These are phyloP conservation scores for Manis pentadactyla DNA, from an alignment of 2,797 vertebrate genomes.

Conservation along the genomic window DNA sequence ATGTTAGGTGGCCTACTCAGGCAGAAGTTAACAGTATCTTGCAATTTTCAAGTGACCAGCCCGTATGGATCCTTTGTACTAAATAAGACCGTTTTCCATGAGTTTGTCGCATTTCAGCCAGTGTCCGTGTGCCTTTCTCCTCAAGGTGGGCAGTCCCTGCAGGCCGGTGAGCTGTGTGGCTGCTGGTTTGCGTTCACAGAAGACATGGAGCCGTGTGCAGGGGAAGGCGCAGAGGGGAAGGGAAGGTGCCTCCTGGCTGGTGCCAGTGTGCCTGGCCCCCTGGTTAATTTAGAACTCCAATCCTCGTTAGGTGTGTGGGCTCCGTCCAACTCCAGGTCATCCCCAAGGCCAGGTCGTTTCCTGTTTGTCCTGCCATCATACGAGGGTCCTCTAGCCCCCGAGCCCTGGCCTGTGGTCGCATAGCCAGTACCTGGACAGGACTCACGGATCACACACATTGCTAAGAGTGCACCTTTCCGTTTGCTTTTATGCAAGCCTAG, in stretches of 20 bases:
- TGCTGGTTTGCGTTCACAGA: neutral
- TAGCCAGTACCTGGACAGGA: fast-evolving
- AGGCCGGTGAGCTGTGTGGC: fast-evolving
- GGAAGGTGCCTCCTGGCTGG: no score
- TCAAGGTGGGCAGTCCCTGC: neutral
- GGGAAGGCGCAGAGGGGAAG: neutral
- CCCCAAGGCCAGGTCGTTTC: neutral
- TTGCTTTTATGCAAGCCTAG: neutral
- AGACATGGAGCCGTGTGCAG: fast-evolving
- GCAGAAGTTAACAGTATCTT: neutral
- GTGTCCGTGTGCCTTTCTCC: neutral
- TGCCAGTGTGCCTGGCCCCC: neutral
- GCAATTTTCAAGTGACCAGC: neutral
- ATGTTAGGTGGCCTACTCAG: neutral
- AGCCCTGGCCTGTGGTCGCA: fast-evolving
- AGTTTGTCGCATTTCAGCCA: neutral
- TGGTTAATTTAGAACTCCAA: no score
- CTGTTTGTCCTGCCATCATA: no score
- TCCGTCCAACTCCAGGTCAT: neutral
- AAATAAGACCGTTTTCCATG: neutral
- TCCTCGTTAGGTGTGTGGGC: neutral
- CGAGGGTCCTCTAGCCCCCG: neutral
- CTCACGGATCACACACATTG: neutral
- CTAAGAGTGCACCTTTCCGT: neutral
- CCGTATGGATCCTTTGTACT: neutral